Base-by-base conservation (phyloP, 2,888 invertebrate genomes). In the Lobophora halterata region DNA sequence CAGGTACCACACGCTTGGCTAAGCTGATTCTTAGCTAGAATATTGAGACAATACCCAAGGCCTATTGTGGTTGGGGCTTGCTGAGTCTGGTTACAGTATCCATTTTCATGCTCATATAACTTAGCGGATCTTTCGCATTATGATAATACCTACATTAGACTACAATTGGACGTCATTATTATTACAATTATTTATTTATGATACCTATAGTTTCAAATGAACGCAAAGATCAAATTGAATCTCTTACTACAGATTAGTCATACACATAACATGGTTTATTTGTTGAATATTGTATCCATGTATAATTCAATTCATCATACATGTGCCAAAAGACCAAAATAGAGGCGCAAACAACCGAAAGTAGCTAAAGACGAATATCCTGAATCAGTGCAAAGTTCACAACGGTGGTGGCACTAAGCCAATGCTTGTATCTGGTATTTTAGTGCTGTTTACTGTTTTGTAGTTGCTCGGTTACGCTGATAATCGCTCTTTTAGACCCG, bases 371-470 rank as follows among this genome's bases (percentile, higher is more conserved):
- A 71, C 60, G 65, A 68, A 78, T 81, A 82, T 77, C 80, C 82
- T 69, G 76, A 70, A 78, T 73, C 76, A 64, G 82, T 80, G 70
- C 85, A 79, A 85, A 85, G 86, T 82, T 80, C 85, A 76, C 44
- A 48, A 67, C 65, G 63, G 52, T 58, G 62, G 59, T 81, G 85
- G 85, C 82, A 60, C 29, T 50, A 61, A 62, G 85, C 86, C 85
- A 85, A 79, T 66, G 61, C 64, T 46, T 46, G 20, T 51, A 58
- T 52, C 41, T 46, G 49, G 55, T 66, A 66, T 65, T 65, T 60
- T 59, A 50, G 47, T 52, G 52, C 30, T 62, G 58, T 66, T 66
- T 66, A 63, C 56, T 46, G 45, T 48, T 57, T 52, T 54, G 46
- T 29, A 29, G n/a, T 51, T 52, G 50, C 48, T 44, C 51, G 49